Percentiles rank a stretch among this genome's conserved stretches.
phyloP scores from a whole-genome alignment of 2,797 vertebrate genomes.

The Cyclura pinguis region DNA sequence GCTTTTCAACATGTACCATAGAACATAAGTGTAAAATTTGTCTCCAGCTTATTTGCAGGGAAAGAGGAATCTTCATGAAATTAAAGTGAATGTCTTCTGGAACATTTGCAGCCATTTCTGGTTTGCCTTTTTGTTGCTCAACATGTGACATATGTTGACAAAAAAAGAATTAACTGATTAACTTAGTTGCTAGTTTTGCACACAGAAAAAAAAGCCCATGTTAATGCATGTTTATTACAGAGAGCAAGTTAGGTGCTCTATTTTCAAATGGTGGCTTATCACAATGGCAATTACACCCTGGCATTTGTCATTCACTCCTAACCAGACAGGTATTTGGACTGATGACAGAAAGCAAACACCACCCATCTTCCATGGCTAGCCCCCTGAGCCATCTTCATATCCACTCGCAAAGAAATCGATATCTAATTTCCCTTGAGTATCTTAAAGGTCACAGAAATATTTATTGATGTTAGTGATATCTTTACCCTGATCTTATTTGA shows the following conservation, averaged over 20 bases:
- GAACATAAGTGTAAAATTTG: conserved; percentile 11
- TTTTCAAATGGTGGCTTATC: accelerated
- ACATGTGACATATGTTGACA: neutral
- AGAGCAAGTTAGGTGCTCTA: neutral
- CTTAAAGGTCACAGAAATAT: conserved; percentile 53
- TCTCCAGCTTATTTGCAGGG: conserved; percentile 22
- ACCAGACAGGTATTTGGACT: conserved; percentile 32
- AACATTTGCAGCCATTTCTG: neutral
- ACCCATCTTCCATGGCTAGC: conserved; percentile 41
- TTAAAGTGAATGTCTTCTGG: neutral
- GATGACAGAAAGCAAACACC: conserved; percentile 12
- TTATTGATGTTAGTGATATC: conserved; percentile 32
- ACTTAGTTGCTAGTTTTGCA: neutral
- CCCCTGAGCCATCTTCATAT: conserved; percentile 47
- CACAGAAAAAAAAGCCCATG: neutral
- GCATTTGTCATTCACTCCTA: neutral
- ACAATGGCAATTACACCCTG: neutral
- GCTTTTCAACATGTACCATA: conserved; percentile 35
- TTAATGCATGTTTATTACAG: neutral
- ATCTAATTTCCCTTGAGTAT: conserved; percentile 35
- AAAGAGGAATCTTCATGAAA: conserved; percentile 13
- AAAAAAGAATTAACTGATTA: neutral
- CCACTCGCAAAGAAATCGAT: conserved; percentile 44
- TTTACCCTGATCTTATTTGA: conserved; percentile 41
- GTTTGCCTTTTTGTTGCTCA: neutral